Evolutionary conservation across 2,113 vertebrate genomes (phyloP), one percentile per base, ranked within the genome.

Genomic region (Eonycteris spelaea): DNA sequence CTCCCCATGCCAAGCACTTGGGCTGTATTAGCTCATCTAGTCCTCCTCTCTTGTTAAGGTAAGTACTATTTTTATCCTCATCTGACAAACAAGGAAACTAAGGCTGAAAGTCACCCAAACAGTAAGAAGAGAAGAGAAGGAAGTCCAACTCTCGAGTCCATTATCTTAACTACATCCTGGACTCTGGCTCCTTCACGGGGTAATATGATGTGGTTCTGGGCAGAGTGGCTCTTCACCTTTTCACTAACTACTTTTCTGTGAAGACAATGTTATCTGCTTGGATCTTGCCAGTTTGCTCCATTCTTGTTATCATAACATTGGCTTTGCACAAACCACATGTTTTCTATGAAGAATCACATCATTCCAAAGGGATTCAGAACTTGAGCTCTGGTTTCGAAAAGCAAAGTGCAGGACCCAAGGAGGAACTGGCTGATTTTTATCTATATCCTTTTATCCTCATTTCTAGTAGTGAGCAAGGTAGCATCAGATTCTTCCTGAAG

Each of bases 321-420:
- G 59, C 38, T 84, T 55, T 92, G 45, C 18, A 51, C 12, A 95
- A 95, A 79, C n/a, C 28, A 82, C 6, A 35, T 68, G 1, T 68
- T 84, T 87, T 89, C 68, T 83, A 28, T 71, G 53, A 61, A 90
- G 22, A 79, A 94, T 57, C 65, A 51, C 22, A 30, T 86, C 70
- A 78, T 84, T 84, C 70, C 40, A 59, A 94, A 94, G 63, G 16
- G 33, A 59, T 91, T 89, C 63, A 77, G 51, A 86, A n/a, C 9
- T 59, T 48, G 22, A 79, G 79, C 16, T 90, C 75, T 68, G 79
- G 59, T 57, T 96, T 96, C 40, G 35, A 67, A 87, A 95, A 93
- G 65, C 74, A 83, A 80, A 63, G 43, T n/a, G 30, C 12, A 75
- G 51, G 59, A 26, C 30, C 51, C 35, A 45, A 80, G 40, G 35